Percentiles rank a stretch among this genome's conserved stretches.
phyloP scores from a whole-genome alignment of 2,888 invertebrate species.

The Nomada ruficornis region DNA sequence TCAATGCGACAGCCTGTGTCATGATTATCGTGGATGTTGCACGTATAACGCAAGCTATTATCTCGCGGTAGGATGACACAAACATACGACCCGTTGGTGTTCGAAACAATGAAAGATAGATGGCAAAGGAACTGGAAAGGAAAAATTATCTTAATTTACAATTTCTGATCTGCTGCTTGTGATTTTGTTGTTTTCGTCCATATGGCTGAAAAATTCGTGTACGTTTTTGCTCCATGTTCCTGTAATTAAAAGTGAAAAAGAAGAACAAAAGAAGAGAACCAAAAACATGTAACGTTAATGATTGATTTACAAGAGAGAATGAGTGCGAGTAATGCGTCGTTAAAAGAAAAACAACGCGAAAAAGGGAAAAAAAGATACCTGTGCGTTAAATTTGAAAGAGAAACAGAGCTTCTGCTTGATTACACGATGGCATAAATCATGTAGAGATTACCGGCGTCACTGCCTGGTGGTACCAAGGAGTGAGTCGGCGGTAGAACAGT shows the following conservation, averaged over 20 bases:
- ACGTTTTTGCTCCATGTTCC: conserved; percentile 12
- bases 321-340: too few species aligned
- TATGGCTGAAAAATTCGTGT: not conserved
- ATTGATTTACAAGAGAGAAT: not conserved
- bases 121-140: not conserved
- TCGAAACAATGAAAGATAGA: not conserved
- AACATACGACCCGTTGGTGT: not conserved
- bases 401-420: conserved; percentile 72
- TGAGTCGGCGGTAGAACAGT: conserved; percentile 93
- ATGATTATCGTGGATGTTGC: too few species aligned
- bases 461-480: conserved; percentile 89
- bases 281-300: not conserved
- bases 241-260: conserved; percentile 24
- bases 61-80: not conserved
- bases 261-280: not conserved
- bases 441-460: conserved; percentile 88
- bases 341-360: not conserved
- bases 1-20: not conserved
- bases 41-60: not conserved
- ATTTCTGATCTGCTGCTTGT: not conserved
- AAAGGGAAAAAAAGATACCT: conserved; percentile 70
- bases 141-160: not conserved
- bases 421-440: conserved; percentile 86
- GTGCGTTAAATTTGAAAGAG: conserved; percentile 80
- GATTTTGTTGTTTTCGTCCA: not conserved